A percentile compares a stretch with the other conserved stretches of the same genome.
These are phyloP conservation scores for Aspidiotus rigidus DNA, from an alignment of 2,888 invertebrate species.

Conservation along the genomic window DNA sequence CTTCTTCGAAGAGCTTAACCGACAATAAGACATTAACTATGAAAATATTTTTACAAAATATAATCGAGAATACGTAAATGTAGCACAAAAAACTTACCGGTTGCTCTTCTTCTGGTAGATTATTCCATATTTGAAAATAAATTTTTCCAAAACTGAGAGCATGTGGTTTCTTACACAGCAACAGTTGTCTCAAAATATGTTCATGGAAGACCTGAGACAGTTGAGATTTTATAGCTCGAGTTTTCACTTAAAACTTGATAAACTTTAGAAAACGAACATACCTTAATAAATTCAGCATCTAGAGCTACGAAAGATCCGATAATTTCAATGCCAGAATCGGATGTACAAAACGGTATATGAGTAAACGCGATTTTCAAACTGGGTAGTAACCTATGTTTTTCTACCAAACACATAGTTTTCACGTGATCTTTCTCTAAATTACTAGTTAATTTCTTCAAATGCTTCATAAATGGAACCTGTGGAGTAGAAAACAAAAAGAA, in stretches of 20 bases:
- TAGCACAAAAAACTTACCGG: slow-evolving; percentile 7
- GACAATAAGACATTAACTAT: not conserved
- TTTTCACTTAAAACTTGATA: too few relatives aligned
- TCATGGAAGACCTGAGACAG: slow-evolving; percentile 9
- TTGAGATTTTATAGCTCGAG: not conserved
- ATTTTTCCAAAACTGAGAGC: slow-evolving; percentile 22
- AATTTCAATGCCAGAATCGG: slow-evolving; percentile 23
- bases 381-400: not conserved
- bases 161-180: slow-evolving; percentile 7
- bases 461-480: slow-evolving; percentile 3
- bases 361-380: not conserved
- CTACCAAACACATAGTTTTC: slow-evolving; percentile 6
- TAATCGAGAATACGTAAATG: not conserved
- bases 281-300: slow-evolving; percentile 15
- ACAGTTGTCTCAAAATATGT: not conserved
- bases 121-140: slow-evolving; percentile 20
- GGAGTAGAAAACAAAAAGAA: not conserved
- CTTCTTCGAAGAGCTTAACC: slow-evolving; percentile 12
- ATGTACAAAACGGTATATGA: slow-evolving; percentile 4
- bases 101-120: not conserved
- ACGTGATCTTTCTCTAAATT: slow-evolving; percentile 14
- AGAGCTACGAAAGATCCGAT: slow-evolving; percentile 11
- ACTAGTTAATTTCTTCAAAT: slow-evolving; percentile 11
- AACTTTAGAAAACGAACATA: not conserved
- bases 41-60: not conserved